Base-by-base conservation (phyloP, 2,888 invertebrate species). In the Eugnorisma glareosa region DNA sequence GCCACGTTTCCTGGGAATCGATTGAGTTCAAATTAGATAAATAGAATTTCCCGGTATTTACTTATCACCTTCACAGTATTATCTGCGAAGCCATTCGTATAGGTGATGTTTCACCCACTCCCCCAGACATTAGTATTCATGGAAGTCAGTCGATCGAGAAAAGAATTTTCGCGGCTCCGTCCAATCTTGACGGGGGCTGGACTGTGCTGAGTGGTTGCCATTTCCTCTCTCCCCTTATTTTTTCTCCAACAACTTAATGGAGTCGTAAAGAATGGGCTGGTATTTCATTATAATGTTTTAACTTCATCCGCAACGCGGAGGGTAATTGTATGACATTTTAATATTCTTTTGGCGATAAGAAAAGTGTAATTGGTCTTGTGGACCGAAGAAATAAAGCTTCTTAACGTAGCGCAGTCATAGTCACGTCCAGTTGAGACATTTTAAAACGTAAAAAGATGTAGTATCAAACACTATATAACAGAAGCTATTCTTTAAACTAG, bases 121-220 rank as follows among this genome's bases (percentile, higher is more conserved):
- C 93, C 92, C 93, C 84, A 86, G 85, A 90, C 94, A 96, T 96
- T 96, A 96, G 96, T 95, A 96, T 96, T 96, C 96, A 96, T 95
- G 94, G 94, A 94, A 95, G 94, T 94, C 94, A 94, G 93, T 94
- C 96, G 95, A 95, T 96, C 93, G 95, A 94, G 95, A 94, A 95
- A 95, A 95, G 94, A 95, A 95, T 95, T 95, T 94, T 94, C 94
- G 91, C 93, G 92, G 93, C 92, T 93, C 92, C 90, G 93, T 91
- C 94, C 93, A 91, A 93, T 94, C 93, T 93, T 94, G 94, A 94
- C 93, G 93, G 92, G 93, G 93, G 94, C 93, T 93, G 91, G 93
- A 93, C 93, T 90, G 83, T 89, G 90, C 92, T 93, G 94, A 95
- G 95, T 95, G 95, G 94, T 93, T 93, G 93, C 94, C 94, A 94